Conservation (phyloP, 2,113 vertebrate genomes). For the Gallinago media region DNA sequence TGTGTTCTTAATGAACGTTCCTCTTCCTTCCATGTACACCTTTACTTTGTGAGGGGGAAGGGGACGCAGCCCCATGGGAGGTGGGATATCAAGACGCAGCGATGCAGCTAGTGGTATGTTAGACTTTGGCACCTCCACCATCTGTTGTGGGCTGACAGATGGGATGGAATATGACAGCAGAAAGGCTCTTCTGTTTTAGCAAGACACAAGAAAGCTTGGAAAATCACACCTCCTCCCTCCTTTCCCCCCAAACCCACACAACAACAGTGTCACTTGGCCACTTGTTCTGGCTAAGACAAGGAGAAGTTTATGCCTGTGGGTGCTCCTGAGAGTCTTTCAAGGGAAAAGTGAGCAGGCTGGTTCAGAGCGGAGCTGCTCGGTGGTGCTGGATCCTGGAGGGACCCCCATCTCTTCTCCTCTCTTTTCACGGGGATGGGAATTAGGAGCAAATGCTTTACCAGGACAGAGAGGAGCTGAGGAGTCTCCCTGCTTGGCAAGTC, state of each 20-base stretch:
- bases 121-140: conserved; percentile 76
- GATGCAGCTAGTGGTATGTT: conserved; percentile 65
- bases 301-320: conserved; percentile 47
- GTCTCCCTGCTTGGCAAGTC: not conserved
- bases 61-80: conserved; percentile 33
- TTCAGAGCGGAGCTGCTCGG: not conserved
- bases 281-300: conserved; percentile 67
- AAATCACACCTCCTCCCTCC: conserved; percentile 76
- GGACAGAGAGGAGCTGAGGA: not conserved
- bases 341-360: conserved; percentile 51
- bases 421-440: not conserved
- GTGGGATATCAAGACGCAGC: conserved; percentile 41
- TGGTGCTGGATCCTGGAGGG: not conserved
- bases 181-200: conserved; percentile 77
- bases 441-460: not conserved
- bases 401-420: not conserved
- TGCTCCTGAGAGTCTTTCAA: conserved; percentile 33
- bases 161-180: conserved; percentile 77
- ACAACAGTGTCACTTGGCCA: conserved; percentile 73
- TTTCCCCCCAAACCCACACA: conserved; percentile 68
- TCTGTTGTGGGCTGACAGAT: conserved; percentile 80
- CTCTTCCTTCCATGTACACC: not conserved
- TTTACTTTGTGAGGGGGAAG: conserved; percentile 32
- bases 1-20: not conserved
- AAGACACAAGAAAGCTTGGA: conserved; percentile 76